These are phyloP conservation scores for Amorpha juglandis DNA, from an alignment of 2,888 invertebrate genomes.

Conservation along the genomic window DNA sequence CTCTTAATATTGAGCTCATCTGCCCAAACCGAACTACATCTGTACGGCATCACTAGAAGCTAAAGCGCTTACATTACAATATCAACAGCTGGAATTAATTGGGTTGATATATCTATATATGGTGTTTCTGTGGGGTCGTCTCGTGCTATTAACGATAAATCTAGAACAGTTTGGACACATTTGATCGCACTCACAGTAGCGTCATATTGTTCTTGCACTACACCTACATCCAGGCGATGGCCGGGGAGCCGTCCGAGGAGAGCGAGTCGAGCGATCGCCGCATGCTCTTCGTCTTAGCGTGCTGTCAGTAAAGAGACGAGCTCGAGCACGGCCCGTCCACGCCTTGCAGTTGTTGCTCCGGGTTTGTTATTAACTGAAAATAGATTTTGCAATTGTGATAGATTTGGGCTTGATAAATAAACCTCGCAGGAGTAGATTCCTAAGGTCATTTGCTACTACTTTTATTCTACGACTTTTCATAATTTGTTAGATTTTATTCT, in stretches of 20 bases:
- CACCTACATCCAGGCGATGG: slow-evolving; percentile 77
- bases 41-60: slow-evolving; percentile 27
- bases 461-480: too few relatives aligned
- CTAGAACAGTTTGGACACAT: slow-evolving; percentile 16
- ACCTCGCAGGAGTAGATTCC: too few relatives aligned
- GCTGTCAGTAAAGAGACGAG: slow-evolving; percentile 80
- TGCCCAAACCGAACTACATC: slow-evolving; percentile 3
- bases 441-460: too few relatives aligned
- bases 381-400: background rate
- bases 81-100: slow-evolving; percentile 26
- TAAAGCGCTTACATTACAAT: slow-evolving; percentile 29
- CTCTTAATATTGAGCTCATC: background rate
- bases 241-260: slow-evolving; percentile 71
- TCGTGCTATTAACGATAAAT: slow-evolving; percentile 18
- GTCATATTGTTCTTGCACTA: slow-evolving; percentile 24
- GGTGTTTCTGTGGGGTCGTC: slow-evolving; percentile 27
- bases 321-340: slow-evolving; percentile 80
- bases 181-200: slow-evolving; percentile 20
- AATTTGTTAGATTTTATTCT: too few relatives aligned
- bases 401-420: background rate
- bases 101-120: slow-evolving; percentile 24
- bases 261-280: slow-evolving; percentile 72
- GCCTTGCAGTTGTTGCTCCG: slow-evolving; percentile 71
- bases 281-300: slow-evolving; percentile 57
- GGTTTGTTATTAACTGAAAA: slow-evolving; percentile 67